These are phyloP conservation scores for Procavia capensis DNA, from an alignment of 2,113 vertebrate species.

Conservation along the genomic window DNA sequence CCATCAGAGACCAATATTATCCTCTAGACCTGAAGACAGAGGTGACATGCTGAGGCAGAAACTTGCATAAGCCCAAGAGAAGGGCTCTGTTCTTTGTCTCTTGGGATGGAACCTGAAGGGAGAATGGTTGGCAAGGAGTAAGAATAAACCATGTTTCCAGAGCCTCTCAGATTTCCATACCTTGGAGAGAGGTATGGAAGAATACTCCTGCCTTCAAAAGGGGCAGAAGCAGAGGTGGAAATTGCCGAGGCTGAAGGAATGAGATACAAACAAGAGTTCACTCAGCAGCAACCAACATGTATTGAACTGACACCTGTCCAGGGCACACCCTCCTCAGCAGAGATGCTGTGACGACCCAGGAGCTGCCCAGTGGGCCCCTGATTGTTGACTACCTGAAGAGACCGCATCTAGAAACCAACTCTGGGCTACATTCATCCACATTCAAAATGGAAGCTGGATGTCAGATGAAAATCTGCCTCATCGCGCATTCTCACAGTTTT, in stretches of 20 bases:
- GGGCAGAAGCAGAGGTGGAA: not conserved
- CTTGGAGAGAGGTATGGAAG: accelerated
- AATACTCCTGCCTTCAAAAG: not conserved
- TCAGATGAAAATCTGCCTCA: not conserved
- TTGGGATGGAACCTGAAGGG: too few species aligned
- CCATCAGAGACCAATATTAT: not conserved
- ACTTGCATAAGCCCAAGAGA: not conserved
- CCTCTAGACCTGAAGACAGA: not conserved
- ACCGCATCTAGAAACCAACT: accelerated
- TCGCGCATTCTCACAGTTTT: not conserved
- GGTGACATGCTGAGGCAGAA: not conserved
- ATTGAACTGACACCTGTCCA: accelerated
- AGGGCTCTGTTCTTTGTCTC: not conserved
- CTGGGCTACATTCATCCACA: not conserved
- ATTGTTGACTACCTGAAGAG: accelerated
- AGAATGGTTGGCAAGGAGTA: not conserved
- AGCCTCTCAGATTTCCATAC: too few species aligned
- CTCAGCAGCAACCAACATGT: not conserved
- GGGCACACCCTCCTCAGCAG: not conserved
- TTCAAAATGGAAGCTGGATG: not conserved
- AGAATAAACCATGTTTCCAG: too few species aligned
- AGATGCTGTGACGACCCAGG: not conserved
- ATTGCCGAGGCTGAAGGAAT: accelerated
- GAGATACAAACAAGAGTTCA: too few species aligned
- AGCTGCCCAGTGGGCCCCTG: not conserved